A percentile compares a stretch with the other conserved stretches of the same genome.
Conservation (phyloP, 2,113 vertebrate genomes). For the Phycodurus eques region DNA sequence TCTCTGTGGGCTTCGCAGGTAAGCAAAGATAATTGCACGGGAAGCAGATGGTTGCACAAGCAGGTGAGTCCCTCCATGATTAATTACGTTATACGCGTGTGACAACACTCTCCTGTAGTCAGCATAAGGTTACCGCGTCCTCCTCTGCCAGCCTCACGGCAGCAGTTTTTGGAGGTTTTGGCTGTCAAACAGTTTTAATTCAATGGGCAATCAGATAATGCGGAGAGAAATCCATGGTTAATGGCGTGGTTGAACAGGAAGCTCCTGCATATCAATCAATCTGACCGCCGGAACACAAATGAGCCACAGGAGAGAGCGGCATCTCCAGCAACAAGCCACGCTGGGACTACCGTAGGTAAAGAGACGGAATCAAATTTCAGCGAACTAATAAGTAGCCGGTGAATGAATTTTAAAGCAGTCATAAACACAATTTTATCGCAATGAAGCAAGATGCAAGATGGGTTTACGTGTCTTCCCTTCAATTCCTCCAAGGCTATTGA, state of each 20-base stretch:
- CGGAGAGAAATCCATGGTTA: neutral
- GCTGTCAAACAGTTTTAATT: neutral
- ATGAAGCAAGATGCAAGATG: neutral
- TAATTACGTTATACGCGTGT: conserved; percentile 48
- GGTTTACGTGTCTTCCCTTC: neutral
- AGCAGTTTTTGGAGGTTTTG: neutral
- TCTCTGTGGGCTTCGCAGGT: conserved; percentile 45
- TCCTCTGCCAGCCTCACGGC: neutral
- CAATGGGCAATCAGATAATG: neutral
- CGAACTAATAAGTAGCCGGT: neutral
- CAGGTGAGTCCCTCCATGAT: conserved; percentile 47
- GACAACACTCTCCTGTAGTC: conserved; percentile 23
- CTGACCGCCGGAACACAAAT: neutral
- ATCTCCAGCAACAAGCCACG: neutral
- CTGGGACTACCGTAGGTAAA: neutral
- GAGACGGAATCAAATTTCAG: neutral
- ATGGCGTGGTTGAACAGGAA: neutral
- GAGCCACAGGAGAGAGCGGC: neutral
- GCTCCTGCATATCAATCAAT: neutral
- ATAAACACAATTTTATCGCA: neutral
- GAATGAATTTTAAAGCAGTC: neutral
- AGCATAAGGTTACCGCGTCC: conserved; percentile 35
- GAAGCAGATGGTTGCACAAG: conserved; percentile 57
- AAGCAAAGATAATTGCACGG: conserved; percentile 58
- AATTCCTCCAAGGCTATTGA: conserved; percentile 14